Conservation (phyloP, 2,888 invertebrate genomes). For the Cerceris ruficornis region DNA sequence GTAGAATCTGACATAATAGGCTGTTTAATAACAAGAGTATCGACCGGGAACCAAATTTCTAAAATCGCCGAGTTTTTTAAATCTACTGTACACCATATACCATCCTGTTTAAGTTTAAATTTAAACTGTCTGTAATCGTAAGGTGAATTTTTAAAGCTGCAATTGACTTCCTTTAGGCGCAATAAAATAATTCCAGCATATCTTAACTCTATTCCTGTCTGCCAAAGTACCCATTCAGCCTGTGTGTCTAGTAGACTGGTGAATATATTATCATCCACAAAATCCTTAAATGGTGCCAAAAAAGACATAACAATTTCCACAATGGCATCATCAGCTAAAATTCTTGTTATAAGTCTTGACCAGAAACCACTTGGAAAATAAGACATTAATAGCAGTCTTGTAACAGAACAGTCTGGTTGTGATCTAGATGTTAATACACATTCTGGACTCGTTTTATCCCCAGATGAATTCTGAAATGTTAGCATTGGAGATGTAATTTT, state of each 20-base stretch:
- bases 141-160: conserved; percentile 83
- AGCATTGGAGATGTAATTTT: conserved; percentile 83
- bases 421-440: conserved; percentile 82
- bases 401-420: conserved; percentile 85
- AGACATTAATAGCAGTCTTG: conserved; percentile 93
- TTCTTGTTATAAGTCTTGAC: conserved; percentile 95
- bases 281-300: conserved; percentile 88
- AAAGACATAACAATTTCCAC: conserved; percentile 90
- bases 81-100: conserved; percentile 93
- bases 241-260: conserved; percentile 86
- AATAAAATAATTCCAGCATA: conserved; percentile 92
- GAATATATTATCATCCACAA: conserved; percentile 85
- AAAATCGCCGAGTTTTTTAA: conserved; percentile 90
- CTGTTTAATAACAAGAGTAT: conserved; percentile 84
- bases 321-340: conserved; percentile 94
- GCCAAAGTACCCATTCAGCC: conserved; percentile 97
- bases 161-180: conserved; percentile 91
- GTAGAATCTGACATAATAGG: conserved; percentile 77
- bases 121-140: conserved; percentile 84
- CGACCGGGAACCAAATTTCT: conserved; percentile 92
- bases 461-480: conserved; percentile 51
- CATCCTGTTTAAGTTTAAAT: conserved; percentile 91
- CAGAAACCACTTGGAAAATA: conserved; percentile 99
- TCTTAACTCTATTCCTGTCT: conserved; percentile 93
- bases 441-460: conserved; percentile 75